Evolutionary conservation across 2,888 invertebrate genomes (phyloP), one percentile per base, ranked within the genome.

Genomic region (Schizaphis graminum): DNA sequence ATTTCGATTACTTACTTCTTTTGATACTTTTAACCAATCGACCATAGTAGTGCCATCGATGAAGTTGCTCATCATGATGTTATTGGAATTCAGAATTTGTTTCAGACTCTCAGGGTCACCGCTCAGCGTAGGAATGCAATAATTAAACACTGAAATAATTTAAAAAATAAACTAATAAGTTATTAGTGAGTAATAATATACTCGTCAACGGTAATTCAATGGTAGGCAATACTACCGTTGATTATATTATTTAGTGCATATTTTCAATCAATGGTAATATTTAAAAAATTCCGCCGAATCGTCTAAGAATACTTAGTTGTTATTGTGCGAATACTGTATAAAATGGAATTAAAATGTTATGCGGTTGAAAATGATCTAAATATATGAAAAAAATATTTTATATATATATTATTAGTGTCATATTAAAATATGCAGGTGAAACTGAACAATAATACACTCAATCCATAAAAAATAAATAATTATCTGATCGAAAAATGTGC

Each of bases 41-140:
- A 97, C 96, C 94, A 94, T 94, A 8, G 26, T 53, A 21, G 7
- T 86, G 95, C 96, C 96, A 92, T 96, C 95, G 94, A 96, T 96
- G 87, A 96, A 96, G 89, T 96, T 95, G 87, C 95, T 95, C 95
- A 96, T 95, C 94, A 96, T 94, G 21, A 95, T 90, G 11, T 93
- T 53, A 49, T 91, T 93, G 44, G 91, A 67, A 35, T 84, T 88
- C 77, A 93, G 95, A 26, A 95, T 95, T 1, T 94, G 91, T 56
- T 96, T 95, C 3, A 95, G 91, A n/a, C 95, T 95, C 49, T 95
- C 95, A 11, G 93, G 87, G 92, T 95, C 95, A 77, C 77, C 35
- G 85, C 95, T 95, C 49, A 95, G 92, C 13, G 95, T 95, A 26
- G 97, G 97, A 94, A 97, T 95, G 95, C 97, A 97, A 94, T 97